Base-by-base conservation (phyloP, 2,888 invertebrate species). In the Pseudococcus viburni region DNA sequence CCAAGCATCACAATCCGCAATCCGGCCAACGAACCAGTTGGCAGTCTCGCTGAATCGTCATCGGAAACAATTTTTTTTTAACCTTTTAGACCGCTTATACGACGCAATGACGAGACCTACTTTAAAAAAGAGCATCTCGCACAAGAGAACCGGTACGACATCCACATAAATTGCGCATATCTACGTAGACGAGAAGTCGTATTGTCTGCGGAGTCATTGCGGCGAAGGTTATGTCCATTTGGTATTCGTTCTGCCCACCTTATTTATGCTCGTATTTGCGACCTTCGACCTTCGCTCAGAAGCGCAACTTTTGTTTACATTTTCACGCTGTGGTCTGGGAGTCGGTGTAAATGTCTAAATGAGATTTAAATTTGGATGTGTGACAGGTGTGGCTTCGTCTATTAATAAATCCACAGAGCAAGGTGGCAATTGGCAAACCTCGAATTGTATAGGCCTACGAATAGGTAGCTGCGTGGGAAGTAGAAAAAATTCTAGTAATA, bases 141-240 rank as follows among this genome's bases (percentile, higher is more conserved):
- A 83, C 46, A 0, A 64, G 64, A 22, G 64, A 64, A 64, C 64
- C 64, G 22, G 64, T 64, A 64, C 64, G n/a, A n/a, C 17, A 22
- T 64, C 19, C 7, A 59, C 19, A 22, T 64, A 64, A 64, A 19
- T 64, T 8, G 12, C 64, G 22, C 22, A 64, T n/a, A 19, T 59
- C 11, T 0, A 55, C 55, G 7, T 12, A 12, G 7, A 17, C 17
- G 46, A 80, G 17, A 42, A 83, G 80, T 83, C 15, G 80, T 83
- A 83, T 83, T 83, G 80, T 83, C 80, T 64, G 64, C 80, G 8
- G 19, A 83, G 46, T 83, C 80, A 83, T 83, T 46, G 80, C 46
- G 33, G 46, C 80, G 80, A 83, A 83, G 80, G 80, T 83, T 83
- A 83, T 46, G 80, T 83, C 42, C 80, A 83, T 83, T 83, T 46